Evolutionary conservation across 1,140 invertebrate genomes (phyloP).

Genomic region (Drosophila nannoptera): DNA sequence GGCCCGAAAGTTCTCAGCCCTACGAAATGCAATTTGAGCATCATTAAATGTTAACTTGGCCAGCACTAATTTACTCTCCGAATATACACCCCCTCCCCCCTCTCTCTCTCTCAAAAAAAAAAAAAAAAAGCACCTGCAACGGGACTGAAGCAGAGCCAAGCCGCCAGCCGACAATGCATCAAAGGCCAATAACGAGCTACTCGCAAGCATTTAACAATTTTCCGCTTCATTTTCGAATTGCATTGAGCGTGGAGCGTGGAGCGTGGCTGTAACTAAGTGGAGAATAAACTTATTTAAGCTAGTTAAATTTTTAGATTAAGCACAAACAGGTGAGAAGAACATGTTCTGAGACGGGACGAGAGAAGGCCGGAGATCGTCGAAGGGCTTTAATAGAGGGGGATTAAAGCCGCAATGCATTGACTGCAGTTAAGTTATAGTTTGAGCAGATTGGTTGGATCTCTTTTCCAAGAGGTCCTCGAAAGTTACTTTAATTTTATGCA

Average conservation of each 20-base stretch:
- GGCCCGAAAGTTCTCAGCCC: conserved; percentile 42
- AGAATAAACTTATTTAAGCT: background rate
- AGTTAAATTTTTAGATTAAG: background rate
- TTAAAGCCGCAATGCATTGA: no score
- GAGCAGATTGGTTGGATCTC: no score
- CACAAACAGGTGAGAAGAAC: background rate
- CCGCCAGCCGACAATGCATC: background rate
- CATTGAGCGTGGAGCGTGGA: conserved; percentile 42
- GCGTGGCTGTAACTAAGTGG: conserved; percentile 46
- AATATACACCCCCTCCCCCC: conserved; percentile 33
- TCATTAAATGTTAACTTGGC: conserved; percentile 61
- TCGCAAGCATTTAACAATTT: conserved; percentile 43
- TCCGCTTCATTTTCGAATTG: conserved; percentile 51
- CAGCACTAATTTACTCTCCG: conserved; percentile 63
- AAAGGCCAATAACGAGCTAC: conserved; percentile 25
- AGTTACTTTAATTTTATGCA: no score
- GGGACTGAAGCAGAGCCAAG: no score
- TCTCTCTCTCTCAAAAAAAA: conserved; percentile 46
- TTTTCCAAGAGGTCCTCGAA: no score
- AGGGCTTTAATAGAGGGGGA: no score
- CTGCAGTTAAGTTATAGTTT: no score
- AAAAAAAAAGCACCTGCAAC: background rate
- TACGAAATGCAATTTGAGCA: conserved; percentile 64
- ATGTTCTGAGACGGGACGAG: background rate
- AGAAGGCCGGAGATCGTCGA: no score